A percentile compares a stretch with the other conserved stretches of the same genome.
These are phyloP conservation scores for Plectrocnemia conspersa DNA, from an alignment of 1,140 invertebrate species.

Conservation along the genomic window DNA sequence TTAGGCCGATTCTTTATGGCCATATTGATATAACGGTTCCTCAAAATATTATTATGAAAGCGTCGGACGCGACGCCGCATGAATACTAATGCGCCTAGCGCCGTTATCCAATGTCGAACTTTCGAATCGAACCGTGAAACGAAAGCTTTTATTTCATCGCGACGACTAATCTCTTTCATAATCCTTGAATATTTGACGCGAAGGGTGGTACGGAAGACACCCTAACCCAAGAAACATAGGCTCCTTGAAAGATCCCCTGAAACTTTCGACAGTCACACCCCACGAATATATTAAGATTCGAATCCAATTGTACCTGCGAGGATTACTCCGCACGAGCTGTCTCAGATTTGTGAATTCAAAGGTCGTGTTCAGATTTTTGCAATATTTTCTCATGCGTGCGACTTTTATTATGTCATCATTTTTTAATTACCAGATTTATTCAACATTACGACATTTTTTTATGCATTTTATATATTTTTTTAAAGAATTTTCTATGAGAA, in stretches of 20 bases:
- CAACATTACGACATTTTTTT: too few species aligned
- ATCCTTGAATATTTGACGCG: slow-evolving; percentile 3
- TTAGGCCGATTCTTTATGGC: too few species aligned
- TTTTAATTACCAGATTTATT: too few species aligned
- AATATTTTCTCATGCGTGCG: too few species aligned
- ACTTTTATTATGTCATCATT: too few species aligned
- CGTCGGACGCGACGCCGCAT: neutral
- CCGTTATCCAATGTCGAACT: too few species aligned
- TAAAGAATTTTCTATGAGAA: too few species aligned
- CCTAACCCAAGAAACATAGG: too few species aligned
- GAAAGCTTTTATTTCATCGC: neutral
- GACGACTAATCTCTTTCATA: slow-evolving; percentile 1
- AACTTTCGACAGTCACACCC: neutral
- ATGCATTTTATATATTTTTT: too few species aligned
- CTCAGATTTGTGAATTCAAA: neutral
- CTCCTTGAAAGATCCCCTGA: too few species aligned
- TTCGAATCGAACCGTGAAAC: neutral
- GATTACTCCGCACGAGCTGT: neutral
- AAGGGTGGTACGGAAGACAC: neutral
- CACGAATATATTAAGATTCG: neutral
- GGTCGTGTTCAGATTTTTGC: too few species aligned
- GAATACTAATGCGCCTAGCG: neutral
- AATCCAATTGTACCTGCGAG: neutral
- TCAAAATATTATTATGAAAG: slow-evolving; percentile 7
- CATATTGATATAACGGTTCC: neutral